Percentiles rank a stretch among this genome's conserved stretches.
phyloP scores from a whole-genome alignment of 2,797 vertebrate species.

The Basileuterus tristriatus region DNA sequence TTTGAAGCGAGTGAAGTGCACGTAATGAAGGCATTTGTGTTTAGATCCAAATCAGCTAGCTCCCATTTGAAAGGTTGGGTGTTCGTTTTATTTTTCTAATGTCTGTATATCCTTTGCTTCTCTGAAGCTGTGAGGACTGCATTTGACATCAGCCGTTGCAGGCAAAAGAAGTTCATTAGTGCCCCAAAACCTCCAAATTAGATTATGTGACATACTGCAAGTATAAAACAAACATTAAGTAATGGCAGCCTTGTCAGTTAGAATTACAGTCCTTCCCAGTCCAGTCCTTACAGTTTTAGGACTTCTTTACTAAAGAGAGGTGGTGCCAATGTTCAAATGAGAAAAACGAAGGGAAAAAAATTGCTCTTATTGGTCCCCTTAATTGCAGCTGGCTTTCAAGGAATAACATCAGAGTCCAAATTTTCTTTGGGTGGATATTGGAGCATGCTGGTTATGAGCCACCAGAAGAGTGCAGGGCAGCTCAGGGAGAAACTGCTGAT shows the following conservation, averaged over 20 bases:
- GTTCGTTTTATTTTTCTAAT: background rate
- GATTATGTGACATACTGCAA: background rate
- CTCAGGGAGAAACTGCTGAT: constrained; percentile 35
- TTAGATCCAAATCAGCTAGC: background rate
- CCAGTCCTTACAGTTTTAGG: background rate
- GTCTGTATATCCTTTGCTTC: background rate
- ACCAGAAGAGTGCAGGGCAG: background rate
- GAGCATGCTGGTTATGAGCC: background rate
- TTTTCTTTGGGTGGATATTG: background rate
- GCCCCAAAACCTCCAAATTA: constrained; percentile 2
- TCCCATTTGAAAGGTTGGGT: background rate
- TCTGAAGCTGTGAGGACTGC: background rate
- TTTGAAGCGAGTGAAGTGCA: background rate
- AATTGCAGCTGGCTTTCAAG: background rate
- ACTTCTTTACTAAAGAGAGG: constrained; percentile 24
- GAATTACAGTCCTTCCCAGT: background rate
- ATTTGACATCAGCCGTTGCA: constrained; percentile 10
- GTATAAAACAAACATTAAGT: constrained; percentile 14
- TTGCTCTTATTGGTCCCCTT: background rate
- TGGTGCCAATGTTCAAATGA: background rate
- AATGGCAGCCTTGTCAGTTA: background rate
- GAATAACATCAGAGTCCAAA: background rate
- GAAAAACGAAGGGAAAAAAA: background rate
- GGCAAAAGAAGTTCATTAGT: background rate
- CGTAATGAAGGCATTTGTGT: background rate